Conservation (phyloP, 2,113 vertebrate genomes). For the Gymnogyps californianus region DNA sequence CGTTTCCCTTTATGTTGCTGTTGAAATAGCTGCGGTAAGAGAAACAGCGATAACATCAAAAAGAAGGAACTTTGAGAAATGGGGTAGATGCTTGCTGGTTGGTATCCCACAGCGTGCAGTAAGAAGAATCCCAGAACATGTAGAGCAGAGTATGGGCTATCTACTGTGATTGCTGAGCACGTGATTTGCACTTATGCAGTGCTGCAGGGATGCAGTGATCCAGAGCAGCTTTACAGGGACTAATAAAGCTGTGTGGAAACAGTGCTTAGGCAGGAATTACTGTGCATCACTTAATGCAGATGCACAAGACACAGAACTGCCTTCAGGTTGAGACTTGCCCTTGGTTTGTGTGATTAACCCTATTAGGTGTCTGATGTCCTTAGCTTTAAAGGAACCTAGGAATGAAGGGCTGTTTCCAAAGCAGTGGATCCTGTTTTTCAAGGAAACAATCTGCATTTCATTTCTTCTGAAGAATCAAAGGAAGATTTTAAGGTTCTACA, state of each 20-base stretch:
- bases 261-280: slow-evolving; percentile 43
- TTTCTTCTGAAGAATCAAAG: slow-evolving; percentile 64
- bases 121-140: neutral
- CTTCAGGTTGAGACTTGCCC: slow-evolving; percentile 51
- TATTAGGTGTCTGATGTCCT: slow-evolving; percentile 55
- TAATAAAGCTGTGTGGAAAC: neutral
- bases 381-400: slow-evolving; percentile 47
- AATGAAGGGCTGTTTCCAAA: slow-evolving; percentile 55
- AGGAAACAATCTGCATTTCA: slow-evolving; percentile 61
- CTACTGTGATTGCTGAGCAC: neutral
- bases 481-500: slow-evolving; percentile 18
- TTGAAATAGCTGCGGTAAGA: neutral
- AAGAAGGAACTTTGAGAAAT: neutral
- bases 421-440: slow-evolving; percentile 65
- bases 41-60: neutral
- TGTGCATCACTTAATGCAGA: slow-evolving; percentile 22
- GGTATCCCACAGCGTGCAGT: accelerated
- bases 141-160: neutral
- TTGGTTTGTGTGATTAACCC: slow-evolving; percentile 54
- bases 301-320: slow-evolving; percentile 19
- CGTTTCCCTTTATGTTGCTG: neutral
- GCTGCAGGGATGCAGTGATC: neutral
- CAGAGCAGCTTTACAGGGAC: neutral
- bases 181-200: neutral
- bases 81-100: neutral